phyloP scores from a whole-genome alignment of 2,797 vertebrate genomes.

The Gallinago solitaria region DNA sequence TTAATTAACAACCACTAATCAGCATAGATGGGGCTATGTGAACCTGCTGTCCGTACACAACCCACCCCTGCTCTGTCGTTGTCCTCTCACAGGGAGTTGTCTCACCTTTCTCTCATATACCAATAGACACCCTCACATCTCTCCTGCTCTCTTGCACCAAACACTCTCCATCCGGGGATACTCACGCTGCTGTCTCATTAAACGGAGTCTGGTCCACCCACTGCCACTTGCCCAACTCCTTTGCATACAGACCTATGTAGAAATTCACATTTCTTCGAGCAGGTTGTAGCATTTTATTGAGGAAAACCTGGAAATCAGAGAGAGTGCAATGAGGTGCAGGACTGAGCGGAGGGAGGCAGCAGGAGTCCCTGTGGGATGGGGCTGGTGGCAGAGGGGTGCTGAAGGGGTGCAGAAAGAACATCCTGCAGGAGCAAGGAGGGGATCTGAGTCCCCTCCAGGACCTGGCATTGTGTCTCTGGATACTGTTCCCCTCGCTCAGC shows the following conservation, averaged over 20 bases:
- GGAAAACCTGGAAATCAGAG: neutral
- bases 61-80: neutral
- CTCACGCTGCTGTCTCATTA: neutral
- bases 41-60: neutral
- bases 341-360: neutral
- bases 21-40: fast-evolving
- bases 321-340: neutral
- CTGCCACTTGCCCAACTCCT: neutral
- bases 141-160: neutral
- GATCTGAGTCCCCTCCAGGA: neutral
- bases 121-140: neutral
- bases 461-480: neutral
- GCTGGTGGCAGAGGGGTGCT: neutral
- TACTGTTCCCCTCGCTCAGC: neutral
- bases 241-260: neutral
- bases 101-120: neutral
- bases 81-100: neutral
- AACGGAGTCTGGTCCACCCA: slow-evolving; percentile 5
- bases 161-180: neutral
- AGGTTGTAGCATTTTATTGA: fast-evolving
- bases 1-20: neutral
- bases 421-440: neutral
- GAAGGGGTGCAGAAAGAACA: neutral
- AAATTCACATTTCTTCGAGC: fast-evolving
- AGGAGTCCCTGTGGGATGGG: neutral